These are phyloP conservation scores for Arvicanthis niloticus DNA, from an alignment of 2,113 vertebrate genomes.

Conservation along the genomic window DNA sequence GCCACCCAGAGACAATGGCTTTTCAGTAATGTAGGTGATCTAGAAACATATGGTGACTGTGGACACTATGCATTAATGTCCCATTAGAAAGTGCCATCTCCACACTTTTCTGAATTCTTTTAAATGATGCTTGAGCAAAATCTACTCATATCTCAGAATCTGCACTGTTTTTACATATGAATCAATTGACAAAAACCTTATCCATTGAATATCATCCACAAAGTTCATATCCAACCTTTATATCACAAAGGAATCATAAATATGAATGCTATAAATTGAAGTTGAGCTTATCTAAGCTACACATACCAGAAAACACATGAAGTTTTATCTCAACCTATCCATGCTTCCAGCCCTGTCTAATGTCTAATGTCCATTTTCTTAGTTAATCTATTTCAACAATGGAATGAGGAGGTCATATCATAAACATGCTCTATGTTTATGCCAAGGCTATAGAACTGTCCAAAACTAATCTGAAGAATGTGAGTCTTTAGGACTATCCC, in stretches of 20 bases:
- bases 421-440: not conserved
- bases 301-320: not conserved
- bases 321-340: not conserved
- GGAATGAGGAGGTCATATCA: not conserved
- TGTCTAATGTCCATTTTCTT: not conserved
- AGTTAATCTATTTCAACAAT: not conserved
- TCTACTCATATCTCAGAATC: not conserved
- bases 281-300: not conserved
- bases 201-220: not conserved
- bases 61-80: not conserved
- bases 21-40: not conserved
- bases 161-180: not conserved
- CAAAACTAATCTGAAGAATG: conserved; percentile 55
- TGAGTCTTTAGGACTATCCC: conserved; percentile 41
- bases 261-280: not conserved
- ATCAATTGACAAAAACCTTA: conserved; percentile 1
- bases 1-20: not conserved
- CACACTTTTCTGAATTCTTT: not conserved
- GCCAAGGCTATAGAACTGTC: not conserved
- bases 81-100: not conserved
- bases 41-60: not conserved
- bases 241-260: not conserved
- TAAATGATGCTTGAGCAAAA: conserved; percentile 18
- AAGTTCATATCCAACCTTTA: not conserved
- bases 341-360: not conserved